These are phyloP conservation scores for Lophura nycthemera DNA, from an alignment of 2,113 vertebrate species.

Conservation along the genomic window DNA sequence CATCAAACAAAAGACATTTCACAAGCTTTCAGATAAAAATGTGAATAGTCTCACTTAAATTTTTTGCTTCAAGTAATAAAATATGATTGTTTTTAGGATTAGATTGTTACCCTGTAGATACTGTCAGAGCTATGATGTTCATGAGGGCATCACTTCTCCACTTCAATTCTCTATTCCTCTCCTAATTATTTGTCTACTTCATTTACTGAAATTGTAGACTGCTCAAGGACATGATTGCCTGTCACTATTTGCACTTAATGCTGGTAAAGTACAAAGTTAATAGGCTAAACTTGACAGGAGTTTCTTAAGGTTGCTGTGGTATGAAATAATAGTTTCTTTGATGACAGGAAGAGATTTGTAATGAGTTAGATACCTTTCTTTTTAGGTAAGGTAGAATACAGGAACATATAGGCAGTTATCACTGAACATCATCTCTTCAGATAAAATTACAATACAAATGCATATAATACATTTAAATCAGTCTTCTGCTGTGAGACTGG, in stretches of 20 bases:
- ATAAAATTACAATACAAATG: neutral
- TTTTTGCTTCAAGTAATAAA: neutral
- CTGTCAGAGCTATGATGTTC: neutral
- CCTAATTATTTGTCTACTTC: neutral
- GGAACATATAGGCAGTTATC: neutral
- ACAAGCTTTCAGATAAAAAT: neutral
- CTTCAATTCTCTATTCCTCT: neutral
- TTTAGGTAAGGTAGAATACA: neutral
- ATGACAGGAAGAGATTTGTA: neutral
- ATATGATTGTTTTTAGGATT: neutral
- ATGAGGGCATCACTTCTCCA: neutral
- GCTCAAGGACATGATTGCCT: neutral
- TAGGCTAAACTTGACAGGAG: rapidly evolving
- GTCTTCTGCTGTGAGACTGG: neutral
- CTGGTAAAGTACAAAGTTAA: neutral
- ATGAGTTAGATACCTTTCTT: neutral
- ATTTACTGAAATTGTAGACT: neutral
- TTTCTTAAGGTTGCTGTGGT: neutral
- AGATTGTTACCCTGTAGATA: neutral
- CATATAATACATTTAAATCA: neutral
- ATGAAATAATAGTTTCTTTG: neutral
- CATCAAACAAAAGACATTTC: neutral
- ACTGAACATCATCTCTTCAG: neutral
- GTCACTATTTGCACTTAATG: neutral
- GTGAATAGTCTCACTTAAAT: neutral